phyloP scores from a whole-genome alignment of 2,888 invertebrate species.

The Cremastobaeus sp. region DNA sequence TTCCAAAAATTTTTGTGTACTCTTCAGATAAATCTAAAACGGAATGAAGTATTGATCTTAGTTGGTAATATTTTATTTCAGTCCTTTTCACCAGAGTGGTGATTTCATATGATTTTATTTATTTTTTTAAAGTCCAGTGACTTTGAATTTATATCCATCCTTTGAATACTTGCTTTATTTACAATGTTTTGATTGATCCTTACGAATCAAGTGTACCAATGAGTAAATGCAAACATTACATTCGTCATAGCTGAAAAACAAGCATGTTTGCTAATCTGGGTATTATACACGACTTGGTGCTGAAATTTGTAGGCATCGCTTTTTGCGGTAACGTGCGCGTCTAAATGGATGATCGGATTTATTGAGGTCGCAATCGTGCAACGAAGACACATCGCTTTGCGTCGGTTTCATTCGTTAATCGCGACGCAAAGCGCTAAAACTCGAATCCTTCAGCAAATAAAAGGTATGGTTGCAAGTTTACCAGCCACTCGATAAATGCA shows the following conservation, averaged over 20 bases:
- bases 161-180: too few relatives aligned
- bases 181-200: too few relatives aligned
- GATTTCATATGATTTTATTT: too few relatives aligned
- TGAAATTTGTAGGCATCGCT: not conserved
- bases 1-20: too few relatives aligned
- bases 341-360: constrained; percentile 63
- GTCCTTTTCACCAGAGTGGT: too few relatives aligned
- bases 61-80: too few relatives aligned
- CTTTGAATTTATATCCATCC: too few relatives aligned
- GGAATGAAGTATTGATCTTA: too few relatives aligned
- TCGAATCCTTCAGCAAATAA: constrained; percentile 49
- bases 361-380: constrained; percentile 58
- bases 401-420: constrained; percentile 55
- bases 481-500: constrained; percentile 56
- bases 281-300: constrained; percentile 36
- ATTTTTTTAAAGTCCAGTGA: too few relatives aligned
- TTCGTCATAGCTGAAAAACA: constrained; percentile 40
- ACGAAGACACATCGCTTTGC: constrained; percentile 64
- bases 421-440: constrained; percentile 26
- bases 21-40: too few relatives aligned
- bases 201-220: constrained; percentile 14
- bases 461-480: constrained; percentile 52
- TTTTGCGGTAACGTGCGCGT: constrained; percentile 7
- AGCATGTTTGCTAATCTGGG: constrained; percentile 24
- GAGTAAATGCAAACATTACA: constrained; percentile 29